A percentile compares a stretch with the other conserved stretches of the same genome.
Evolutionary conservation across 2,113 vertebrate genomes (phyloP).

Genomic region (Lagopus leucura): DNA sequence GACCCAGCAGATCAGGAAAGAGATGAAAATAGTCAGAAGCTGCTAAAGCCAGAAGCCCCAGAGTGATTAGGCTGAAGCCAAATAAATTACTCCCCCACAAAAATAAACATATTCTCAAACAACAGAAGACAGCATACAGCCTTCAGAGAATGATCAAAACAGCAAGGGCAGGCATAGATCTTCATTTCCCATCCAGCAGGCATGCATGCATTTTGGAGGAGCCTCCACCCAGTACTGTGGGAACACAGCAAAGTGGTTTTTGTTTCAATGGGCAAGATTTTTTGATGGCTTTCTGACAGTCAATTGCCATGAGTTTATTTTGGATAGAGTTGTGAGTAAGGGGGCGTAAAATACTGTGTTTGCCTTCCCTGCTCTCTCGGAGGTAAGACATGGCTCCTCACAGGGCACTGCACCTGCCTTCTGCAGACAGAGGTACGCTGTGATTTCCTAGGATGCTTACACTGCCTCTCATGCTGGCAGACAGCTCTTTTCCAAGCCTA

Average conservation of each 20-base stretch:
- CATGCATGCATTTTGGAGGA: background rate
- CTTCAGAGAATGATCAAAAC: background rate
- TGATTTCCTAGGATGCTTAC: background rate
- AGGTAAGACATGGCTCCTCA: background rate
- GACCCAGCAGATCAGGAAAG: background rate
- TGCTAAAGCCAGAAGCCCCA: background rate
- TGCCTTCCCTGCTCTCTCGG: background rate
- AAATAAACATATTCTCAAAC: background rate
- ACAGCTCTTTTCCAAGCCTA: background rate
- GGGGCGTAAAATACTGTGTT: fast-evolving
- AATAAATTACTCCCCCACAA: background rate
- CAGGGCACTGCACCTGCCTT: background rate
- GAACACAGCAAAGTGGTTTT: background rate
- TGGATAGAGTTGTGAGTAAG: background rate
- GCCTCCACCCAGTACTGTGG: background rate
- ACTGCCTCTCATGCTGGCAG: background rate
- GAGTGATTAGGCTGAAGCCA: background rate
- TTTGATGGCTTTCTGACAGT: slow-evolving; percentile 3
- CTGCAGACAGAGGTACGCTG: background rate
- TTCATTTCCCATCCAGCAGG: background rate
- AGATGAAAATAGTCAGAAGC: background rate
- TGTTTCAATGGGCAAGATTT: background rate
- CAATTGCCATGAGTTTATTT: background rate
- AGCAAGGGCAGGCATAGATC: background rate
- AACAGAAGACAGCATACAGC: background rate